phyloP scores from a whole-genome alignment of 2,888 invertebrate genomes.

The Aproaerema taeniolella region DNA sequence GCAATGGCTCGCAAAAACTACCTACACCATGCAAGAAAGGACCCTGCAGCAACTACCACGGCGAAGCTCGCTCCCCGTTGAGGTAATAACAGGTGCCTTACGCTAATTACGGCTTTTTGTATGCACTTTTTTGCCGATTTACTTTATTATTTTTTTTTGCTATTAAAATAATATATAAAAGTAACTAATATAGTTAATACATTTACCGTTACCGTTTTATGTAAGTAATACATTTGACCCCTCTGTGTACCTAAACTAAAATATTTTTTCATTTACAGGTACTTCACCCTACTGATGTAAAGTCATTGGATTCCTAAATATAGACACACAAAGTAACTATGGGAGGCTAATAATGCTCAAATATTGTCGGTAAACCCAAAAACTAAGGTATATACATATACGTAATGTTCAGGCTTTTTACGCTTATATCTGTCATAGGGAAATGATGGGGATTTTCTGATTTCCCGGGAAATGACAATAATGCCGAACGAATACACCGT shows the following conservation, averaged over 20 bases:
- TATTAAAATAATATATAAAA: too few species aligned
- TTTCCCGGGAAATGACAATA: too few species aligned
- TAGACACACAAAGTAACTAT: conserved; percentile 4
- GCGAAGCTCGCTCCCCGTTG: conserved; percentile 60
- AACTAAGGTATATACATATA: not conserved
- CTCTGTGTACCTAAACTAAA: not conserved
- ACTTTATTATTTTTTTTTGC: conserved; percentile 3
- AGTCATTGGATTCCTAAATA: conserved; percentile 26
- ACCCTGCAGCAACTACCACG: conserved; percentile 35
- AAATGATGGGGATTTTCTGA: too few species aligned
- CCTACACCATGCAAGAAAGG: conserved; percentile 34
- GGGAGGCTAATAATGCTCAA: conserved; percentile 18
- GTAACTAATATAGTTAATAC: too few species aligned
- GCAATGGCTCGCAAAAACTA: conserved; percentile 45
- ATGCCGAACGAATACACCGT: too few species aligned
- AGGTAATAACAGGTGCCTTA: conserved; percentile 63
- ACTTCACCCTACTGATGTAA: conserved; percentile 35
- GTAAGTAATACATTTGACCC: too few species aligned
- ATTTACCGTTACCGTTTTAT: too few species aligned
- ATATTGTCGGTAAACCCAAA: conserved; percentile 4
- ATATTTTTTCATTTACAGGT: conserved; percentile 33
- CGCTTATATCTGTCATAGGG: too few species aligned
- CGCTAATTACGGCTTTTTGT: conserved; percentile 32
- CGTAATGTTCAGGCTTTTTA: conserved; percentile 6
- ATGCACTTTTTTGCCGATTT: not conserved